Evolutionary conservation across 2,797 vertebrate genomes (phyloP).

Genomic region (Botia kubotai): DNA sequence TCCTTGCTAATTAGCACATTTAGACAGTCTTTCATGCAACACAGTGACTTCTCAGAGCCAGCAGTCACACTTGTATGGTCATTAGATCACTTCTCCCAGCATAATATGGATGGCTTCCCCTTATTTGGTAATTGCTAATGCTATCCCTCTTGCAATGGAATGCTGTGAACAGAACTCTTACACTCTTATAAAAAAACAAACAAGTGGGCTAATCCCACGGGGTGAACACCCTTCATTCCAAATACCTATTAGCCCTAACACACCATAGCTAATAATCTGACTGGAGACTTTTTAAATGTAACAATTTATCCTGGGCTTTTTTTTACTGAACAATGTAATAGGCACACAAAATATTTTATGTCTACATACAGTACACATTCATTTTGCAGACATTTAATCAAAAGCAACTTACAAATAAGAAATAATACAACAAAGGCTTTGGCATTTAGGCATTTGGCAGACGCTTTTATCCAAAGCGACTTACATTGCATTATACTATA

Average conservation of each 20-base stretch:
- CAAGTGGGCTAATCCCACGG: conserved; percentile 48
- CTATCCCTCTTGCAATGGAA: conserved; percentile 49
- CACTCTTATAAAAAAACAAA: conserved; percentile 55
- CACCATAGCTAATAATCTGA: conserved; percentile 17
- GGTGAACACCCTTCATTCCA: conserved; percentile 48
- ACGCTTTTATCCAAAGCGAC: too few relatives aligned
- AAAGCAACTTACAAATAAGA: too few relatives aligned
- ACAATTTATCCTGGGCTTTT: too few relatives aligned
- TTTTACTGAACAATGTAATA: too few relatives aligned
- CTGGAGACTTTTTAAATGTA: not conserved
- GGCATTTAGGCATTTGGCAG: too few relatives aligned
- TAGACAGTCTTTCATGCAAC: conserved; percentile 1
- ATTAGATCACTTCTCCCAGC: conserved; percentile 57
- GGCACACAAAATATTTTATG: too few relatives aligned
- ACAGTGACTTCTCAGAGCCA: not conserved
- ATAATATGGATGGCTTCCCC: conserved; percentile 36
- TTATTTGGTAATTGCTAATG: conserved; percentile 49
- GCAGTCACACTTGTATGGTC: conserved; percentile 14
- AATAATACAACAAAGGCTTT: too few relatives aligned
- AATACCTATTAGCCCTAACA: conserved; percentile 56
- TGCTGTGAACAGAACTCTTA: conserved; percentile 41
- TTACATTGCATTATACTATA: too few relatives aligned
- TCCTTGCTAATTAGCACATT: conserved; percentile 15
- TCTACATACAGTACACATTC: too few relatives aligned
- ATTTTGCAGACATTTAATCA: too few relatives aligned